Percentiles rank a stretch among this genome's conserved stretches.
These are phyloP conservation scores for Colaptes auratus DNA, from an alignment of 2,113 vertebrate genomes.

Conservation along the genomic window DNA sequence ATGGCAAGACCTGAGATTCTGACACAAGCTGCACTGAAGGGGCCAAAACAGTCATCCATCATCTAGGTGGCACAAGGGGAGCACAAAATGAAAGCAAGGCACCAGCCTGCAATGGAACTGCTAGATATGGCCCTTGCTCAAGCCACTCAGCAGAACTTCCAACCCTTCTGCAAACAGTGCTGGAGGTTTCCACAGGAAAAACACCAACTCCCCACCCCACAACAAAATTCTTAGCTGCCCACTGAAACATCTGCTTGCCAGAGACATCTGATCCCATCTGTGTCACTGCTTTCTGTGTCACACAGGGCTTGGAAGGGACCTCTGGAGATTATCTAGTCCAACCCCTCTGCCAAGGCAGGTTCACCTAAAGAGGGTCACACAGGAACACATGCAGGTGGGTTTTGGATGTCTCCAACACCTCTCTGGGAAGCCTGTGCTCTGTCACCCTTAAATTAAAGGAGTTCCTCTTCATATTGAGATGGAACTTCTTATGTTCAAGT, in stretches of 20 bases:
- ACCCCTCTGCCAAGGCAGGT: no score
- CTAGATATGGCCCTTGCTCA: rapidly evolving
- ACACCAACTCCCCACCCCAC: rapidly evolving
- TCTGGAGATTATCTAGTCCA: no score
- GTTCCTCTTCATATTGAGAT: no score
- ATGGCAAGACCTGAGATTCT: rapidly evolving
- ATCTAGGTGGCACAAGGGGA: not conserved
- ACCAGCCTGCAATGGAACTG: rapidly evolving
- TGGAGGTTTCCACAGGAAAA: not conserved
- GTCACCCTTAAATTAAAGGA: no score
- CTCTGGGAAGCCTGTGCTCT: no score
- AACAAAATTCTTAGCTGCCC: not conserved
- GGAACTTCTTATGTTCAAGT: no score
- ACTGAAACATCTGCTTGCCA: constrained; percentile 45
- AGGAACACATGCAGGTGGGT: no score
- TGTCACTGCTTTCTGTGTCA: not conserved
- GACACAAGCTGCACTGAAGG: not conserved
- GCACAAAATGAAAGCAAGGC: not conserved
- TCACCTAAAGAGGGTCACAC: no score
- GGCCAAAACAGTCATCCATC: not conserved
- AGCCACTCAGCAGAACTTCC: not conserved
- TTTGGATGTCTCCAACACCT: no score
- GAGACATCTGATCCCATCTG: not conserved
- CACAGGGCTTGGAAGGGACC: not conserved
- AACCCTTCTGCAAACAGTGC: not conserved